phyloP scores from a whole-genome alignment of 1,140 invertebrate genomes.

The Drosophila kanapiae region DNA sequence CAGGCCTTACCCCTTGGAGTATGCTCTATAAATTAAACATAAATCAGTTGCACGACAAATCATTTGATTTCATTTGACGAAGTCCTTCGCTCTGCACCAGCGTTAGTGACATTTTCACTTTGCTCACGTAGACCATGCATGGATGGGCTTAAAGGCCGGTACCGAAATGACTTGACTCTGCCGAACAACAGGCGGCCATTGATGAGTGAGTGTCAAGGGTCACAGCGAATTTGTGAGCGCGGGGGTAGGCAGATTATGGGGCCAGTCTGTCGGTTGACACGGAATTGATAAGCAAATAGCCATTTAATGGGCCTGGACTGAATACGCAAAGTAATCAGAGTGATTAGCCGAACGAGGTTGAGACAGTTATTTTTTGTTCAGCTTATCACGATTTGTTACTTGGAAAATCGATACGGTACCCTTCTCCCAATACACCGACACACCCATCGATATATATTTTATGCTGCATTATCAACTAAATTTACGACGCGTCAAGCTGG shows the following conservation, averaged over 20 bases:
- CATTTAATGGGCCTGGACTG: conserved; percentile 75
- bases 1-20: conserved; percentile 54
- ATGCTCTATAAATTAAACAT: conserved; percentile 81
- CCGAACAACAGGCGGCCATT: conserved; percentile 25
- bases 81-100: conserved; percentile 20
- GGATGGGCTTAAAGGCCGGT: conserved; percentile 15
- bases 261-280: conserved; percentile 36
- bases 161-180: conserved; percentile 19
- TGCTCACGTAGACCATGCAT: conserved; percentile 40
- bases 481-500: conserved; percentile 55
- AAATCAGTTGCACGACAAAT: conserved; percentile 79
- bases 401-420: conserved; percentile 69
- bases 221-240: background rate
- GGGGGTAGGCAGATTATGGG: background rate
- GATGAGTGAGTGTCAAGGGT: conserved; percentile 47
- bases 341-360: conserved; percentile 70
- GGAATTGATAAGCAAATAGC: conserved; percentile 80
- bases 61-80: conserved; percentile 78
- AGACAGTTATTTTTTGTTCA: background rate
- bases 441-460: conserved; percentile 43
- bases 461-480: conserved; percentile 58
- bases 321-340: conserved; percentile 65
- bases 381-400: conserved; percentile 39
- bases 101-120: conserved; percentile 16
- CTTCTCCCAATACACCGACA: too few relatives aligned